These are phyloP conservation scores for Drosophila tripunctata DNA, from an alignment of 2,888 invertebrate species.

Conservation along the genomic window DNA sequence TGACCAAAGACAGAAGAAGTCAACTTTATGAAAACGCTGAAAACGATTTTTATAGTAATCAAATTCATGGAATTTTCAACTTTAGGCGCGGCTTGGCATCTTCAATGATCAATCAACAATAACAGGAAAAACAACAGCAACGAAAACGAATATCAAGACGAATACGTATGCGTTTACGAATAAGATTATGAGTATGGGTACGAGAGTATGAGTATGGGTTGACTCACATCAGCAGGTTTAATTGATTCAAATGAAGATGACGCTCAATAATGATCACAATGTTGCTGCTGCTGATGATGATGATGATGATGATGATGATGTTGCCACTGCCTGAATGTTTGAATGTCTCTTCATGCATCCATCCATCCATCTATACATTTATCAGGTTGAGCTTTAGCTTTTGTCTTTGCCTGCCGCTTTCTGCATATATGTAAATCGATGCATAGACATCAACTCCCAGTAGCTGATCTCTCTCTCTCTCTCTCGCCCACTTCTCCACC, in stretches of 20 bases:
- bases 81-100: slow-evolving; percentile 67
- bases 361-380: slow-evolving; percentile 38
- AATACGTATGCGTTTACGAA: slow-evolving; percentile 28
- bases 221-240: slow-evolving; percentile 59
- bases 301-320: slow-evolving; percentile 18
- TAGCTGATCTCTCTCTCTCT: slow-evolving; percentile 42
- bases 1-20: slow-evolving; percentile 30
- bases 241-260: slow-evolving; percentile 74
- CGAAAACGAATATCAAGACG: slow-evolving; percentile 30
- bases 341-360: slow-evolving; percentile 55
- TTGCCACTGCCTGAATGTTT: slow-evolving; percentile 39
- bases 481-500: slow-evolving; percentile 1
- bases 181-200: slow-evolving; percentile 13
- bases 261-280: slow-evolving; percentile 21
- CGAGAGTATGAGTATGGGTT: slow-evolving; percentile 38
- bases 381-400: slow-evolving; percentile 24
- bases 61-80: slow-evolving; percentile 71
- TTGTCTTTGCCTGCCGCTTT: slow-evolving; percentile 40
- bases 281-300: slow-evolving; percentile 16
- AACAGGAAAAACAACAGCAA: slow-evolving; percentile 20
- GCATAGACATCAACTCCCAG: slow-evolving; percentile 58
- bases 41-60: slow-evolving; percentile 56
- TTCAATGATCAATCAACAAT: slow-evolving; percentile 69
- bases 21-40: slow-evolving; percentile 58
- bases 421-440: slow-evolving; percentile 61